phyloP scores from a whole-genome alignment of 1,140 invertebrate genomes.

The Cyclina sinensis region DNA sequence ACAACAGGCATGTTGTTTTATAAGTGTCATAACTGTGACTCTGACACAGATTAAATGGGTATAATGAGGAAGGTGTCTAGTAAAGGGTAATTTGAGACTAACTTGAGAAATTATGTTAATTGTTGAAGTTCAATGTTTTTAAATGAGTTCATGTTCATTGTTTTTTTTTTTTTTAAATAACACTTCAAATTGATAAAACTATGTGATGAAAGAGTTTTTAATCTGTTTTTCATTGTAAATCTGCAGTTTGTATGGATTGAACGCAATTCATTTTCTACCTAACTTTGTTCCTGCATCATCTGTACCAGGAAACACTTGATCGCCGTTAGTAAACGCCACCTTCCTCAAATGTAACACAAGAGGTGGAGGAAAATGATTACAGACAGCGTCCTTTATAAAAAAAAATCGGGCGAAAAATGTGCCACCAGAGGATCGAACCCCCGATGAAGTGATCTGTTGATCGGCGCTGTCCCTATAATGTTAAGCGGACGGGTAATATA shows the following conservation, averaged over 20 bases:
- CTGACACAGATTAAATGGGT: background rate
- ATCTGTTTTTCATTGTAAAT: background rate
- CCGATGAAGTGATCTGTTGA: too few species aligned
- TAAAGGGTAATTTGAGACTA: background rate
- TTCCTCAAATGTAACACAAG: too few species aligned
- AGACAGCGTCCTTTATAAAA: background rate
- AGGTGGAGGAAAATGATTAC: background rate
- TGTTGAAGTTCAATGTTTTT: too few species aligned
- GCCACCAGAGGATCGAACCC: background rate
- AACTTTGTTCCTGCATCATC: too few species aligned
- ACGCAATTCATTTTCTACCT: too few species aligned
- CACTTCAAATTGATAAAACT: background rate
- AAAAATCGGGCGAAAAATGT: background rate
- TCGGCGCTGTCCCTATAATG: too few species aligned
- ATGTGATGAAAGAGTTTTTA: background rate
- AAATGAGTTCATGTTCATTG: too few species aligned
- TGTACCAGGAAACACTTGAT: too few species aligned
- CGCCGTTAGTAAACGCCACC: too few species aligned
- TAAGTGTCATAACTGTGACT: slow-evolving; percentile 17
- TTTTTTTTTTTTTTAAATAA: too few species aligned
- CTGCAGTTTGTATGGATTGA: too few species aligned
- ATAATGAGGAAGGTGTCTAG: background rate
- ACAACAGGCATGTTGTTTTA: background rate
- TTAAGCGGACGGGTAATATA: too few species aligned
- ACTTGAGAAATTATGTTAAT: background rate